Percentiles rank a stretch among this genome's conserved stretches.
phyloP scores from a whole-genome alignment of 2,888 invertebrate genomes.

The Anthophora plumipes region DNA sequence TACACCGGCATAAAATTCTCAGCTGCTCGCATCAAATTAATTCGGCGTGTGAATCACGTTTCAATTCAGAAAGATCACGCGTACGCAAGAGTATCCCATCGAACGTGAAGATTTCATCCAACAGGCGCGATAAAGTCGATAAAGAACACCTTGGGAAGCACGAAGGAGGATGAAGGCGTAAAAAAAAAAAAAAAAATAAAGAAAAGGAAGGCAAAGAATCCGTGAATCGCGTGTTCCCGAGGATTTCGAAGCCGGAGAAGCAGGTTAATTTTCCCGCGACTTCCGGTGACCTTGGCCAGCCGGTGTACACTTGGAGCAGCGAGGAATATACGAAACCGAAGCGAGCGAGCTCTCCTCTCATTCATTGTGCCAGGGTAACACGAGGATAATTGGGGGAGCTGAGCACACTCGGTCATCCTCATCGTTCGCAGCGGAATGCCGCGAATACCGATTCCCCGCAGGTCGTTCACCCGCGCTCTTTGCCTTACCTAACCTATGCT shows the following conservation, averaged over 20 bases:
- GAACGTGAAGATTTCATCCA: neutral
- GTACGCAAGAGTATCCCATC: too few relatives aligned
- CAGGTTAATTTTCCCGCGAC: constrained; percentile 50
- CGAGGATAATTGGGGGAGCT: constrained; percentile 62
- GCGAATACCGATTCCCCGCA: constrained; percentile 73
- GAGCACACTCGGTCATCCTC: constrained; percentile 70
- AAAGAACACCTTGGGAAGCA: neutral
- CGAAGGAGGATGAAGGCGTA: neutral
- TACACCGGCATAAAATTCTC: too few relatives aligned
- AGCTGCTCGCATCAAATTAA: too few relatives aligned
- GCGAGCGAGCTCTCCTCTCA: constrained; percentile 46
- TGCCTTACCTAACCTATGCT: too few relatives aligned
- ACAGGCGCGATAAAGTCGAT: neutral
- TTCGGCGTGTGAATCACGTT: too few relatives aligned
- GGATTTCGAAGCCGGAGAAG: constrained; percentile 22
- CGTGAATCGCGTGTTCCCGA: constrained; percentile 48
- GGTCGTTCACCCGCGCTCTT: constrained; percentile 71
- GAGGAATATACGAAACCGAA: too few relatives aligned
- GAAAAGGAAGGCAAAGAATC: constrained; percentile 24
- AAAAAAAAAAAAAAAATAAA: too few relatives aligned
- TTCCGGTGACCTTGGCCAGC: constrained; percentile 67
- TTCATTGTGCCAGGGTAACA: constrained; percentile 60
- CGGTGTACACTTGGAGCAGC: constrained; percentile 31
- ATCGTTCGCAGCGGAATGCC: constrained; percentile 73
- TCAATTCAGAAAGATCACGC: too few relatives aligned